phyloP scores from a whole-genome alignment of 2,797 vertebrate species.

The Podarcis lilfordi region DNA sequence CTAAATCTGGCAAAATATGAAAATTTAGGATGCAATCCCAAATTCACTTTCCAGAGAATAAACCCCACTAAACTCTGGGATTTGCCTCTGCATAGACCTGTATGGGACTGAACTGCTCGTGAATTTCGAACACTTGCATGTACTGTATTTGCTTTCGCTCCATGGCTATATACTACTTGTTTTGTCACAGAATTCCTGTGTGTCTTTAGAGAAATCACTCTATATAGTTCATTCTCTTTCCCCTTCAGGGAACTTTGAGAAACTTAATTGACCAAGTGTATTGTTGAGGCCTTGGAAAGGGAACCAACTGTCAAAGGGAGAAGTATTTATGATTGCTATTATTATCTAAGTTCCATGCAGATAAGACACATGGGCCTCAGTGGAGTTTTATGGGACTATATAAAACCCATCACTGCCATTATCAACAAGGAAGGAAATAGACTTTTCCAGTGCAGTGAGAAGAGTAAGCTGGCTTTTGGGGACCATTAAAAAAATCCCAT shows the following conservation, averaged over 20 bases:
- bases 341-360: slow-evolving; percentile 51
- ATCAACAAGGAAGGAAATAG: slow-evolving; percentile 35
- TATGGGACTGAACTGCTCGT: background rate
- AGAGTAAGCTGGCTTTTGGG: slow-evolving; percentile 49
- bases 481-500: slow-evolving; percentile 48
- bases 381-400: slow-evolving; percentile 36
- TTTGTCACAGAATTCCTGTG: slow-evolving; percentile 35
- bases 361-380: slow-evolving; percentile 47
- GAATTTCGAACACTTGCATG: background rate
- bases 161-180: slow-evolving; percentile 25
- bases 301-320: slow-evolving; percentile 49
- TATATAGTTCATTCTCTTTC: background rate
- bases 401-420: slow-evolving; percentile 45
- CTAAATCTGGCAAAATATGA: background rate
- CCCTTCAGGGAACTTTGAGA: background rate
- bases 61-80: too few species aligned
- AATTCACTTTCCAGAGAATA: too few species aligned
- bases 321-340: slow-evolving; percentile 44
- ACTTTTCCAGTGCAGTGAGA: slow-evolving; percentile 46
- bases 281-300: slow-evolving; percentile 47
- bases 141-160: slow-evolving; percentile 1
- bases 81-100: too few species aligned
- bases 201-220: slow-evolving; percentile 28
- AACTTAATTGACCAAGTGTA: slow-evolving; percentile 30
- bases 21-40: background rate